Evolutionary conservation across 1,140 invertebrate species (phyloP).

Genomic region (Bombus ignitus): DNA sequence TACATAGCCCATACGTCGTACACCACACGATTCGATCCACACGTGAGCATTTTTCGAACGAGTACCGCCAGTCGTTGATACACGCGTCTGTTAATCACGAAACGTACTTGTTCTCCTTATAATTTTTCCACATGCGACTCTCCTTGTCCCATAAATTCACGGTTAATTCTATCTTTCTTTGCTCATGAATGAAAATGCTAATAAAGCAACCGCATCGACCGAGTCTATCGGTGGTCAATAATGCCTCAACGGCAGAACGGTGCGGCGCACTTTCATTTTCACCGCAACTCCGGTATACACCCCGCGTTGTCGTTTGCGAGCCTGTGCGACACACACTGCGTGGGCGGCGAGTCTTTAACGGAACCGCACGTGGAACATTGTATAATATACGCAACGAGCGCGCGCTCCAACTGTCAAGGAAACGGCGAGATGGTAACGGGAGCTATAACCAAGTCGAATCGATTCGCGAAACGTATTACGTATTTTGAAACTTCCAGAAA

Average conservation of each 20-base stretch:
- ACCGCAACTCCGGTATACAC: conserved; percentile 48
- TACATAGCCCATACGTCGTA: neutral
- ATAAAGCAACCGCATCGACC: conserved; percentile 19
- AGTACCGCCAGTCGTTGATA: neutral
- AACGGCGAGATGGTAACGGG: conserved; percentile 13
- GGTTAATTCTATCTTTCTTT: conserved; percentile 41
- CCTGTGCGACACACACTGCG: conserved; percentile 50
- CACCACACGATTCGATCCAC: neutral
- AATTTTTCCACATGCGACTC: conserved; percentile 7
- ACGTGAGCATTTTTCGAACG: neutral
- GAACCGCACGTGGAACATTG: conserved; percentile 54
- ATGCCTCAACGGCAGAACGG: conserved; percentile 39
- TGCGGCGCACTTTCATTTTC: conserved; percentile 62
- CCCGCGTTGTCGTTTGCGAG: conserved; percentile 25
- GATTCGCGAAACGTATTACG: conserved; percentile 37
- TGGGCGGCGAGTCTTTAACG: conserved; percentile 61
- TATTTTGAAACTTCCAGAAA: neutral
- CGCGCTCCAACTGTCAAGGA: neutral
- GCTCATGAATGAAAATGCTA: conserved; percentile 53
- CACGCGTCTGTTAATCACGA: neutral
- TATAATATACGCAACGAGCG: conserved; percentile 31
- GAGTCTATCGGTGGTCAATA: conserved; percentile 44
- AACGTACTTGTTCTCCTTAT: conserved; percentile 9
- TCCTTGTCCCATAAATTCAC: conserved; percentile 16
- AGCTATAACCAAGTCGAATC: neutral